These are phyloP conservation scores for Cricetomys ansorgei DNA, from an alignment of 2,113 vertebrate genomes.

Conservation along the genomic window DNA sequence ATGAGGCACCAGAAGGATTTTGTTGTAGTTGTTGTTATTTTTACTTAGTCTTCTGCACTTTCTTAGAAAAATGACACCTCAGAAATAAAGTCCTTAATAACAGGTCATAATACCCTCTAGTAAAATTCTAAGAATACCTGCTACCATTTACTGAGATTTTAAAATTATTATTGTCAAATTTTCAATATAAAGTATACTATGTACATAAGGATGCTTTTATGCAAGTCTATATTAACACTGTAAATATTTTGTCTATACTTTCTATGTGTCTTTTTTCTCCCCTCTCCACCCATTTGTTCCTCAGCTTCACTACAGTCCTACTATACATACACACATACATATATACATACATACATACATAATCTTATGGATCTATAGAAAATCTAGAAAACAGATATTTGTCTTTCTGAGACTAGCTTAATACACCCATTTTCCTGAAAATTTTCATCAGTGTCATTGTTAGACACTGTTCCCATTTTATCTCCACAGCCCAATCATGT, in stretches of 20 bases:
- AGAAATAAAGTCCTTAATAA: conserved; percentile 26
- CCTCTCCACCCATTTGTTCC: not conserved
- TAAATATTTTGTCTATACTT: not conserved
- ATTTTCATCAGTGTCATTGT: not conserved
- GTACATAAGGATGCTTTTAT: not conserved
- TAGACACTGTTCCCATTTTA: not conserved
- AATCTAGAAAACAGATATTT: not conserved
- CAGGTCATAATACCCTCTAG: not conserved
- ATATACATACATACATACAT: not conserved
- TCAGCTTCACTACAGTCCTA: not conserved
- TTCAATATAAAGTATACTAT: not conserved
- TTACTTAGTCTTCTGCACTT: conserved; percentile 44
- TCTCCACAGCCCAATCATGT: conserved; percentile 6
- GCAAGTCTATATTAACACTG: not conserved
- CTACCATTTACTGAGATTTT: not conserved
- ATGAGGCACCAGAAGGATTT: not conserved
- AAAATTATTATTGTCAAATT: not conserved
- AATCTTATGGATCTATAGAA: not conserved
- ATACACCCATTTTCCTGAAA: not conserved
- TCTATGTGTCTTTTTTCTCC: not conserved
- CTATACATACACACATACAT: not conserved
- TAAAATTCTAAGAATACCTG: conserved; percentile 31
- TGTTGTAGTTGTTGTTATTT: too few relatives aligned
- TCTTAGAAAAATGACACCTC: conserved; percentile 24
- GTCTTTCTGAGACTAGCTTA: not conserved